Evolutionary conservation across 1,140 invertebrate genomes (phyloP).

Genomic region (Drosophila tsacasi): DNA sequence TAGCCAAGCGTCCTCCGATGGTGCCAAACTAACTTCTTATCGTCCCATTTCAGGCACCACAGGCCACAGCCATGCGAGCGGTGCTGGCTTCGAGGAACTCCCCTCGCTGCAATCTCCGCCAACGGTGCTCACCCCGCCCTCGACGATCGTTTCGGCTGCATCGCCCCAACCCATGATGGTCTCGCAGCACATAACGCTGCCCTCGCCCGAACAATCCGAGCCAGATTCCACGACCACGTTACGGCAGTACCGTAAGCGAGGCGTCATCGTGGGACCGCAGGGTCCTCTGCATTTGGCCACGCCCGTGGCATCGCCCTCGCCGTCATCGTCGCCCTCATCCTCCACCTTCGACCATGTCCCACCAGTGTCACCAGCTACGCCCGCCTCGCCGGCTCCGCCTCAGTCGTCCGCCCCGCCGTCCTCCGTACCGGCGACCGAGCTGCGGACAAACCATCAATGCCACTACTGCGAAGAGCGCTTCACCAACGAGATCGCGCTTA

Average conservation of each 20-base stretch:
- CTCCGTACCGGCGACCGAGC: conserved; percentile 41
- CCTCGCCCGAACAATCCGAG: conserved; percentile 80
- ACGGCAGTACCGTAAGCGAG: conserved; percentile 74
- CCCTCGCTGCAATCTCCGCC: conserved; percentile 49
- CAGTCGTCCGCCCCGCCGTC: conserved; percentile 13
- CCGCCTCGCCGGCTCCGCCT: conserved; percentile 25
- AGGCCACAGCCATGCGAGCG: conserved; percentile 40
- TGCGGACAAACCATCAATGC: conserved; percentile 69
- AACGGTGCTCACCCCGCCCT: conserved; percentile 57
- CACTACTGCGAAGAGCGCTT: conserved; percentile 72
- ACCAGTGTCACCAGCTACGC: conserved; percentile 25
- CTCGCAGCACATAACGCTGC: conserved; percentile 67
- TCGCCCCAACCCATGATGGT: conserved; percentile 55
- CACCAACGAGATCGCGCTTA: conserved; percentile 73
- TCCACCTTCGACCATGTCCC: conserved; percentile 52
- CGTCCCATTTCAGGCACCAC: conserved; percentile 42
- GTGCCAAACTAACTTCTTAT: background rate
- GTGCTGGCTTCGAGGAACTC: conserved; percentile 45
- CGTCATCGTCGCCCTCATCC: conserved; percentile 68
- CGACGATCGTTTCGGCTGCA: conserved; percentile 62
- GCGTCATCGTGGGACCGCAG: conserved; percentile 49
- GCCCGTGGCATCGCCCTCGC: conserved; percentile 36
- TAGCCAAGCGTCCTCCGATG: background rate
- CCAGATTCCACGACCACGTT: conserved; percentile 79
- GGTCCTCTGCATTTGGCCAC: conserved; percentile 20